These are phyloP conservation scores for Holothuria glaberrima DNA, from an alignment of 35 echinoderm and acorn worm species.

Conservation along the genomic window DNA sequence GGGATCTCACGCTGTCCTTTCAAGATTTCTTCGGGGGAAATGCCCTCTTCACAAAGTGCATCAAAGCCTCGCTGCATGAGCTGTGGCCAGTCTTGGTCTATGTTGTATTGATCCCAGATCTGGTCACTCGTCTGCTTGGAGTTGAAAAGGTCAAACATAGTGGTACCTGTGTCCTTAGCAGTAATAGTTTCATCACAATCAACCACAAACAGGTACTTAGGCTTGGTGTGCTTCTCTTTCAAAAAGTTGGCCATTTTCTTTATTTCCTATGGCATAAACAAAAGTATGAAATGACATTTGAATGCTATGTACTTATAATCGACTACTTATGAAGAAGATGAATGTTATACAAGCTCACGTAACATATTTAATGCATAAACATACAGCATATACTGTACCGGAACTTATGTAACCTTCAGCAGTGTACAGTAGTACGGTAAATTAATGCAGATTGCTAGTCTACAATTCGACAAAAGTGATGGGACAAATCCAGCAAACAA, in stretches of 20 bases:
- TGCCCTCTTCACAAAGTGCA: conserved; percentile 27
- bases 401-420: too few relatives aligned
- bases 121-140: conserved; percentile 7
- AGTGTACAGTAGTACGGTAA: too few relatives aligned
- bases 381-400: too few relatives aligned
- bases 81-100: conserved; percentile 34
- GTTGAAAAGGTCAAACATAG: conserved; percentile 41
- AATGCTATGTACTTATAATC: too few relatives aligned
- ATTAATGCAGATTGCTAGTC: too few relatives aligned
- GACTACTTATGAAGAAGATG: too few relatives aligned
- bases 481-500: too few relatives aligned
- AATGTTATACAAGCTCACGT: too few relatives aligned
- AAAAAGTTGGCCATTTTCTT: conserved; percentile 23
- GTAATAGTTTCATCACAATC: conserved; percentile 48
- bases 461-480: too few relatives aligned
- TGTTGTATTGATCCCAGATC: conserved; percentile 45
- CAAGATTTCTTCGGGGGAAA: conserved; percentile 23
- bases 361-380: too few relatives aligned
- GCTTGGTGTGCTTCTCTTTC: conserved; percentile 21
- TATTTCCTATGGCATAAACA: not conserved
- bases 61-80: conserved; percentile 47
- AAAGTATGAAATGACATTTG: too few relatives aligned
- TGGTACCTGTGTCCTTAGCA: conserved; percentile 36
- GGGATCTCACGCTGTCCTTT: conserved; percentile 18
- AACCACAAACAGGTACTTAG: conserved; percentile 35